Evolutionary conservation across 2,113 vertebrate genomes (phyloP).

Genomic region (Ia io): DNA sequence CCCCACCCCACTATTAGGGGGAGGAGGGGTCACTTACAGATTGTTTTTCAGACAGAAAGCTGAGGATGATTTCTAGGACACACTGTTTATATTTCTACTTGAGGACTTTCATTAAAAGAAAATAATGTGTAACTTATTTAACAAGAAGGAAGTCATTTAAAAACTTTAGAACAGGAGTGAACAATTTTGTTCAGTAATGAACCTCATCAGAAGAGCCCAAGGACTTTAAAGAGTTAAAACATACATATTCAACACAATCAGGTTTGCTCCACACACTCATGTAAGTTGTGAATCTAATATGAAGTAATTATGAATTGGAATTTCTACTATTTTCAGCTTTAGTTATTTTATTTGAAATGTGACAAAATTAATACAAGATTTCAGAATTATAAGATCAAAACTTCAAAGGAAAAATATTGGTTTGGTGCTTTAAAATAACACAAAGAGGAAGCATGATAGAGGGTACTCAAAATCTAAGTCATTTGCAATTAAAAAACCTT

Average conservation of each 20-base stretch:
- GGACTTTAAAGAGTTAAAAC: slow-evolving; percentile 19
- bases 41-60: background rate
- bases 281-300: background rate
- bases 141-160: slow-evolving; percentile 11
- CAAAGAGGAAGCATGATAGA: slow-evolving; percentile 1
- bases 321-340: slow-evolving; percentile 41
- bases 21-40: background rate
- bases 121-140: slow-evolving; percentile 14
- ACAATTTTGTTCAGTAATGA: slow-evolving; percentile 20
- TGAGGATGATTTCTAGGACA: background rate
- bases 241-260: background rate
- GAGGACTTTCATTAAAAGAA: slow-evolving; percentile 34
- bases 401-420: slow-evolving; percentile 20
- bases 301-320: background rate
- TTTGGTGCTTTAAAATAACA: slow-evolving; percentile 28
- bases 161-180: background rate
- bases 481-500: slow-evolving; percentile 18
- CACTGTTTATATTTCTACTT: slow-evolving; percentile 1
- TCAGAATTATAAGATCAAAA: slow-evolving; percentile 44
- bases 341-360: slow-evolving; percentile 34
- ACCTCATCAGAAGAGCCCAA: background rate
- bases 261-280: background rate
- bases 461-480: background rate
- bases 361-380: slow-evolving; percentile 36
- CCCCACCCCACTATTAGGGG: background rate